These are phyloP conservation scores for Podarcis muralis DNA, from an alignment of 2,113 vertebrate species.

Conservation along the genomic window DNA sequence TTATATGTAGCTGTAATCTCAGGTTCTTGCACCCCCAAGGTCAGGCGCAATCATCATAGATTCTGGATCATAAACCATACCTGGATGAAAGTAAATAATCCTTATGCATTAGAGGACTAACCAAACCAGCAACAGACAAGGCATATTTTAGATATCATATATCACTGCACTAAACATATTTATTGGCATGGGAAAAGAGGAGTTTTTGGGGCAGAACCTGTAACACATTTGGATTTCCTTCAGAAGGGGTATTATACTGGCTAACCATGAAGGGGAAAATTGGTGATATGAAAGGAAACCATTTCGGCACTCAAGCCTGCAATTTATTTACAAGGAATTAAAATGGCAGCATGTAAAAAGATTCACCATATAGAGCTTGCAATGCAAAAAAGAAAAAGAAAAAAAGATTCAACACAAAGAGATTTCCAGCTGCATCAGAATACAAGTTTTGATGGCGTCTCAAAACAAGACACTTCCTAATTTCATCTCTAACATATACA, in stretches of 20 bases:
- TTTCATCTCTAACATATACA: not conserved
- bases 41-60: not conserved
- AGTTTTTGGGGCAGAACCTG: not conserved
- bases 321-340: not conserved
- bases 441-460: not conserved
- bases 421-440: not conserved
- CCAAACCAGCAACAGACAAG: not conserved
- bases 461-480: no score
- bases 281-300: not conserved
- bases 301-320: not conserved
- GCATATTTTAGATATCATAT: not conserved
- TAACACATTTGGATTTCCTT: not conserved
- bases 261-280: not conserved
- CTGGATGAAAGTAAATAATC: not conserved
- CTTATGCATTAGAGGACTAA: not conserved
- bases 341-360: not conserved
- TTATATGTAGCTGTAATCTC: not conserved
- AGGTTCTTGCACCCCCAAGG: not conserved
- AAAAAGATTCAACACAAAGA: not conserved
- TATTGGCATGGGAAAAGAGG: not conserved
- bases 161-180: not conserved
- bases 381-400: not conserved
- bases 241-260: not conserved
- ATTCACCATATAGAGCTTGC: not conserved
- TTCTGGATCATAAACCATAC: not conserved